Base-by-base conservation (phyloP, 2,113 vertebrate genomes). In the Eurystomus gularis region DNA sequence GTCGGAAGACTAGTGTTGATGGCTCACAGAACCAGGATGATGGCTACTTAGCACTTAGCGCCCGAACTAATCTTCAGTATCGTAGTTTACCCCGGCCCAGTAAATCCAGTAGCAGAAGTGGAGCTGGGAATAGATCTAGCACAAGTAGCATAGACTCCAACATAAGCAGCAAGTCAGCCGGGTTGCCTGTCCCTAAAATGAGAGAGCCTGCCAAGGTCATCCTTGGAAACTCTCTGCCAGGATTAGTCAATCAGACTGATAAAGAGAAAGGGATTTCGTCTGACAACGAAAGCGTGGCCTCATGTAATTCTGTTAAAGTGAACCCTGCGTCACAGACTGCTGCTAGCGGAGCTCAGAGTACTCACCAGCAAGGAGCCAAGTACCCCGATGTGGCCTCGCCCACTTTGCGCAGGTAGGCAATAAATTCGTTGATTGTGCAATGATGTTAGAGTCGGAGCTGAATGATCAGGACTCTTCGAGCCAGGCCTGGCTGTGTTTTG, bases 121-220 rank as follows among this genome's bases (percentile, higher is more conserved):
- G 98, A 79, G 99, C 98, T 78, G 98, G 99, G 10, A 99, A 99
- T 97, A 98, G 99, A 75, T 99, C 99, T 8, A 99, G 99, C 66
- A 99, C 99, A 10, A 99, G 99, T 98, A 99, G 99, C 98, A 99
- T 99, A 76, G 99, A 99, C 96, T 99, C 99, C 92, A 99, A 98
- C 95, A 98, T 99, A 89, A 99, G 98, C 97, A 98, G 98, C 97
- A 99, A 98, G 95, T 98, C 98, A 5, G 98, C 98, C 0, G 98
- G 98, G 25, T 96, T 99, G 86, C 98, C 98, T 5, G 97, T 98
- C 86, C 98, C 98, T 80, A 98, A 98, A 97, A 97, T 98, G 95
- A 97, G 98, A 95, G 98, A 98, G 88, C 98, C 98, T 18, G 96
- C 98, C 90, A 99, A 98, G 94, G 97, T 98, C 28, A 97, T 97